phyloP scores from a whole-genome alignment of 2,113 vertebrate species.

The Pandion haliaetus region DNA sequence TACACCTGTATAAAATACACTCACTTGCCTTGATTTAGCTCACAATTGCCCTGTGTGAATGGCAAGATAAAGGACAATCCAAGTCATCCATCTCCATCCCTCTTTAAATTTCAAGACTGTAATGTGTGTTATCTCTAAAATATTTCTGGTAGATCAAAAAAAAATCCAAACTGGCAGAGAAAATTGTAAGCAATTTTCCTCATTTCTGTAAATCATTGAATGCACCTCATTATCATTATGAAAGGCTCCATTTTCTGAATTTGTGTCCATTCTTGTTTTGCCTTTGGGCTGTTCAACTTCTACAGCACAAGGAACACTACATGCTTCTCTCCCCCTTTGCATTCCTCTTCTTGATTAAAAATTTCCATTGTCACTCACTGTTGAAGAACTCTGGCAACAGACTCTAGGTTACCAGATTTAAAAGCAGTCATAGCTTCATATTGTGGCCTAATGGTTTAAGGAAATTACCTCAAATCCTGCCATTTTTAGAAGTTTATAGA shows the following conservation, averaged over 20 bases:
- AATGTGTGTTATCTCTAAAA: neutral
- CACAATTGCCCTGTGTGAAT: neutral
- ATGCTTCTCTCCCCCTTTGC: constrained; percentile 77
- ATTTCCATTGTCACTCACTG: constrained; percentile 71
- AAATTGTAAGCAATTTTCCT: constrained; percentile 18
- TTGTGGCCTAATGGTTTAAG: neutral
- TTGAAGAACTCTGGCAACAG: constrained; percentile 79
- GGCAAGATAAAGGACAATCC: neutral
- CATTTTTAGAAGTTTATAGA: neutral
- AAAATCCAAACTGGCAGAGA: neutral
- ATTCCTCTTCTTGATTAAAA: constrained; percentile 73
- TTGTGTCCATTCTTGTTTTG: neutral
- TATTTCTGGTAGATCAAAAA: neutral
- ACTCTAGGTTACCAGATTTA: constrained; percentile 74
- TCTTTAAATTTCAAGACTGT: neutral
- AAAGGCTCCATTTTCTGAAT: neutral
- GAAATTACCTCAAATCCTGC: neutral
- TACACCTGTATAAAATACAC: neutral
- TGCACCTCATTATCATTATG: constrained; percentile 20
- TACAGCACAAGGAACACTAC: constrained; percentile 77
- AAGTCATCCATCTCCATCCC: neutral
- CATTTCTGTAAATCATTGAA: neutral
- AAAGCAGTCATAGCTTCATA: neutral
- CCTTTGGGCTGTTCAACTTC: constrained; percentile 13
- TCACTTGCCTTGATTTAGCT: neutral